Base-by-base conservation (phyloP, 2,797 vertebrate genomes). In the Acipenser oxyrinchus region DNA sequence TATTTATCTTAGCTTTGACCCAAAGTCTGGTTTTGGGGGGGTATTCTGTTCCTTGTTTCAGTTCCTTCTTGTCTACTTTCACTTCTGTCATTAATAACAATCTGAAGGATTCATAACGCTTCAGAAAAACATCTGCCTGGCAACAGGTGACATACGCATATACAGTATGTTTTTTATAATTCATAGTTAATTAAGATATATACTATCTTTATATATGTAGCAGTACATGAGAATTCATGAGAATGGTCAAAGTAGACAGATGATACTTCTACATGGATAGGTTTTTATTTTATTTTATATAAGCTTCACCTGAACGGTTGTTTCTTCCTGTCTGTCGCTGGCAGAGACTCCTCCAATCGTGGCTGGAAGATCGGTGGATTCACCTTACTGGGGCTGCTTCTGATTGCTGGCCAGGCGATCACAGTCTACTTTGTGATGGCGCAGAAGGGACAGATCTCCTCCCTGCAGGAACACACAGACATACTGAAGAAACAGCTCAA, bases 391-490 rank as follows among this genome's bases (percentile, higher is more conserved):
- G 92, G 87, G 4, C 92, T 90, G 57, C 81, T 97, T 74, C 91
- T 98, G 52, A 73, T 98, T 37, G 92, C 82, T 0, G 92, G 94
- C 69, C 95, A 97, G 84, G 94, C 90, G 0, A 88, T 95, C 76
- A 93, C 91, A 0, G 60, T 89, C 69, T 95, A 93, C 88, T 90
- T 90, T 65, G 74, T 97, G 63, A 85, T 91, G 60, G 79, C 83
- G 76, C 96, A 97, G 76, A 89, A 79, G 1, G 74, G 81, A 71
- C 88, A 92, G 79, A 92, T 99, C 77, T 76, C 77, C 61, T 73
- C 79, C 1, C 86, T 99, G 71, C 84, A 89, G 59, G 78, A 72
- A 67, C 87, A 77, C 57, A 78, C 89, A 0, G 86, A 89, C 60
- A 83, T 50, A 6, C 72, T 97, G 76, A 64, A 71, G 65, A 79